Evolutionary conservation across 2,113 vertebrate species (phyloP).

Genomic region (Hassar affinis): DNA sequence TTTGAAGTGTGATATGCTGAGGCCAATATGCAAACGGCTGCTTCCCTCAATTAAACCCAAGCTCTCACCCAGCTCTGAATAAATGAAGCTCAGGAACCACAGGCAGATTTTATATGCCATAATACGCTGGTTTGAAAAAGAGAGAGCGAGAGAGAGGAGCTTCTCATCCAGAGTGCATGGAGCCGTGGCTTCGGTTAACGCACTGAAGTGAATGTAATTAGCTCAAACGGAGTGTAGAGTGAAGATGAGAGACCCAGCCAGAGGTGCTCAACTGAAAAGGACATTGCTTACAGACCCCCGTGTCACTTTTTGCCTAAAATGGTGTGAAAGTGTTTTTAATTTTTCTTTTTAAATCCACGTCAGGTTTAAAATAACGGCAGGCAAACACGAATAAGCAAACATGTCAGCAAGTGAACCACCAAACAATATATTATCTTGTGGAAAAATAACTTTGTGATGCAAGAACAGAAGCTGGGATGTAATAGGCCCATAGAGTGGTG

Average conservation of each 20-base stretch:
- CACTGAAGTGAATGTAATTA: slow-evolving; percentile 36
- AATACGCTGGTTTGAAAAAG: neutral
- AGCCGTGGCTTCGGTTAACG: neutral
- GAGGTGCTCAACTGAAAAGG: neutral
- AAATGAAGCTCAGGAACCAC: slow-evolving; percentile 22
- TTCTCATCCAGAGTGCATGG: slow-evolving; percentile 16
- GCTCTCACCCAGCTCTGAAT: slow-evolving; percentile 23
- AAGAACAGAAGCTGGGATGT: neutral
- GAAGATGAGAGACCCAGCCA: slow-evolving; percentile 4
- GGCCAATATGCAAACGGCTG: slow-evolving; percentile 16
- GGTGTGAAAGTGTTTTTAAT: neutral
- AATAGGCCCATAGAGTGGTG: neutral
- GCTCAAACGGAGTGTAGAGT: slow-evolving; percentile 16
- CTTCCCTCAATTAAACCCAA: slow-evolving; percentile 31
- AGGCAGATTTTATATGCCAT: slow-evolving; percentile 17
- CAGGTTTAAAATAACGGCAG: slow-evolving; percentile 5
- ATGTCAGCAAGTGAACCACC: neutral
- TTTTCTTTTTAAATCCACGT: neutral
- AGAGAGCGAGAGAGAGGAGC: neutral
- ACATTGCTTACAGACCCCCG: slow-evolving; percentile 11
- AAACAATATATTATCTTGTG: neutral
- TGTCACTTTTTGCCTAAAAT: slow-evolving; percentile 5
- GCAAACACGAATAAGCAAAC: neutral
- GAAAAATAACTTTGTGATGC: slow-evolving; percentile 6
- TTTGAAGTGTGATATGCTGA: slow-evolving; percentile 30